Percentiles rank a stretch among this genome's conserved stretches.
phyloP scores from a whole-genome alignment of 2,888 invertebrate species.

The Xanthostigma xanthostigma region DNA sequence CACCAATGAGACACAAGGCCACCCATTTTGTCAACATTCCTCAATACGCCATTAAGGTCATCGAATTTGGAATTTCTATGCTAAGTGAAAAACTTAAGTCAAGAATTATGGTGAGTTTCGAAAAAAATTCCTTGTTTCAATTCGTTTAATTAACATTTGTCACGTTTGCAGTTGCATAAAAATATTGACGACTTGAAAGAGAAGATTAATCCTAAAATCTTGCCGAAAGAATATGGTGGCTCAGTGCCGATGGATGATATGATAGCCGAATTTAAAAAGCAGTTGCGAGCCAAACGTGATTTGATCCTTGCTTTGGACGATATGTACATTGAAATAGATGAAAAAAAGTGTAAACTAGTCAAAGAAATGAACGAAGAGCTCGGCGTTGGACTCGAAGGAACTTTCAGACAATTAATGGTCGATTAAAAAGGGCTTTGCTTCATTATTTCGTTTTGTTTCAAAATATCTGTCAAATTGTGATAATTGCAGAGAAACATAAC shows the following conservation, averaged over 20 bases:
- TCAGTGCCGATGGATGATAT: conserved; percentile 63
- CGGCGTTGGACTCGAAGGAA: conserved; percentile 60
- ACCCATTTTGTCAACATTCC: conserved; percentile 80
- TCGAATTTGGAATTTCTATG: conserved; percentile 68
- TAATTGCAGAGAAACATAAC: too few relatives aligned
- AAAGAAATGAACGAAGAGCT: conserved; percentile 46
- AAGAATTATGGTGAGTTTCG: conserved; percentile 53
- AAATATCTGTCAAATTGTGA: too few relatives aligned
- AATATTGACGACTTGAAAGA: conserved; percentile 54
- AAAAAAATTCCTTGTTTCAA: neutral
- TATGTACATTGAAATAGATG: conserved; percentile 55
- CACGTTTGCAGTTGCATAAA: conserved; percentile 49
- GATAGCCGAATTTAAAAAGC: conserved; percentile 58
- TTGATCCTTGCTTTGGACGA: conserved; percentile 56
- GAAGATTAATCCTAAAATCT: conserved; percentile 54
- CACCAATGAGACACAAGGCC: conserved; percentile 81
- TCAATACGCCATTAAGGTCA: conserved; percentile 61
- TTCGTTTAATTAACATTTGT: neutral
- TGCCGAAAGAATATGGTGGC: conserved; percentile 84
- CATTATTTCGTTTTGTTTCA: too few relatives aligned
- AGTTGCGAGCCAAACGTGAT: conserved; percentile 45
- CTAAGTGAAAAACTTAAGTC: conserved; percentile 73
- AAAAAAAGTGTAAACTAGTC: conserved; percentile 28
- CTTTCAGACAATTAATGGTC: conserved; percentile 70
- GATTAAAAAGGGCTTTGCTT: conserved; percentile 36